Evolutionary conservation across 2,113 vertebrate genomes (phyloP), one percentile per base, ranked within the genome.

Genomic region (Martes martes): DNA sequence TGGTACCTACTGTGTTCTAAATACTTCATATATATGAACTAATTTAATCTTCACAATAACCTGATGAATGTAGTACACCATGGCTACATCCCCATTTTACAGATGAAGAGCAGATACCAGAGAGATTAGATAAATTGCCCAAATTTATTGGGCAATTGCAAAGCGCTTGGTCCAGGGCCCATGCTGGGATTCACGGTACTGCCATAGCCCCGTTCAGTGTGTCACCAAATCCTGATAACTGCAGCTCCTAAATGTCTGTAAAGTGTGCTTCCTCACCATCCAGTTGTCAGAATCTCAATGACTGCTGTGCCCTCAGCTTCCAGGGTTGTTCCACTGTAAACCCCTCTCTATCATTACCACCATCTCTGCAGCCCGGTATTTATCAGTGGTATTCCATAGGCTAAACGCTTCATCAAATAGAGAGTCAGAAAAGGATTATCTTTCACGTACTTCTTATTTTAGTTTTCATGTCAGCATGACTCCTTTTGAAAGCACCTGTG

Each of bases 131-230:
- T 39, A 50, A 26, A 4, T 33, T 84, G 42, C 21, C 18, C 78
- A 39, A 24, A 19, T 74, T 83, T 36, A 31, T 24, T 28, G 11
- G 31, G 79, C 45, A 21, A 2, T 31, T 50, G 21, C 11, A 13
- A 1, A 13, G 36, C 31, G 8, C 1, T 24, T 42, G 47, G 39
- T 11, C 2, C 24, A 73, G 92, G 81, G 36, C 23, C 14, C 33
- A 7, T 23, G 31, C 31, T n/a, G 2, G 1, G 1, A 7, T 23
- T n/a, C 0, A 1, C 36, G 31, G 3, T 3, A 0, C 21, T 59
- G 21, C 4, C 14, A 6, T 23, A 1, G 31, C 23, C 36, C 21
- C 4, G 1, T 59, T 31, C 26, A 11, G 13, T 61, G 18, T 21
- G 19, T 50, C 31, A 16, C 45, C 45, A 55, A 21, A 16, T 76